Evolutionary conservation across 92 coral and sea anemone species (phyloP).

Genomic region (Bergia sp.): DNA sequence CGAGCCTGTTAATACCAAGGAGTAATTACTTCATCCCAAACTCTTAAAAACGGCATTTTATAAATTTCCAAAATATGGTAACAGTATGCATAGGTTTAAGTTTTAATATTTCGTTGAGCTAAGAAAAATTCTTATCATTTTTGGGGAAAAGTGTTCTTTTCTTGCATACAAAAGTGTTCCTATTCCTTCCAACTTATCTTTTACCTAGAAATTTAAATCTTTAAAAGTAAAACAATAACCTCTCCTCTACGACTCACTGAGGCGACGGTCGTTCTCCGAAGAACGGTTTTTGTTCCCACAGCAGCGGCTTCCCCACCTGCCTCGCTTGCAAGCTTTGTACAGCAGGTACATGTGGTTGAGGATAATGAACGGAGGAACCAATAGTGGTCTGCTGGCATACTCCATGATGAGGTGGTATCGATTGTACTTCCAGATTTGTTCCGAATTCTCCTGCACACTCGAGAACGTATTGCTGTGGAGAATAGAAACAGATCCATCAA

Average conservation of each 20-base stretch:
- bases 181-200: background rate
- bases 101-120: background rate
- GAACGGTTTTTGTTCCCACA: constrained; percentile 13
- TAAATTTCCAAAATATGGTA: too few species aligned
- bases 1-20: too few species aligned
- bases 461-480: constrained; percentile 76
- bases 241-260: constrained; percentile 14
- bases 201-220: too few species aligned
- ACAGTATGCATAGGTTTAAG: background rate
- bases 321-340: constrained; percentile 49
- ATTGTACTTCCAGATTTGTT: constrained; percentile 87
- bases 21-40: too few species aligned
- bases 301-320: constrained; percentile 43
- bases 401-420: constrained; percentile 83
- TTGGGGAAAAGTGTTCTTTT: too few species aligned
- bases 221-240: background rate
- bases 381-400: constrained; percentile 78
- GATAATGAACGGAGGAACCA: constrained; percentile 87
- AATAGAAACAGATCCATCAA: background rate
- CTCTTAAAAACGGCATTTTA: too few species aligned
- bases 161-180: background rate
- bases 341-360: constrained; percentile 64
- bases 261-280: constrained; percentile 19
- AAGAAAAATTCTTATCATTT: too few species aligned
- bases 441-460: constrained; percentile 76